Evolutionary conservation across 2,888 invertebrate genomes (phyloP).

Genomic region (Phortica magna): DNA sequence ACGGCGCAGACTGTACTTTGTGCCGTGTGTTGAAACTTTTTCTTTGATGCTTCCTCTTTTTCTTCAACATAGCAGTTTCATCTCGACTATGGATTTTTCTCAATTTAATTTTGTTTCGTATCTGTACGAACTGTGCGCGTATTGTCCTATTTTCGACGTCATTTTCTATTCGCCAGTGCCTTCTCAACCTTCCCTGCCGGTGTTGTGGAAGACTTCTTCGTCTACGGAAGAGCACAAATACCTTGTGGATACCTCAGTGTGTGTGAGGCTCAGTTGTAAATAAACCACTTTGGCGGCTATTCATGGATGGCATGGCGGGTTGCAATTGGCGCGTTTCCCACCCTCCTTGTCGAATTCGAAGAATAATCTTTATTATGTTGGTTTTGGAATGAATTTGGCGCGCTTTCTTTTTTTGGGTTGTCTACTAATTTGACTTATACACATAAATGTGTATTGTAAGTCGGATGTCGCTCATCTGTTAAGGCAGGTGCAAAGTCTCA

Average conservation of each 20-base stretch:
- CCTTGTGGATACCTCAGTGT: background rate
- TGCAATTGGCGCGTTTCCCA: background rate
- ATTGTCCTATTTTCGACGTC: conserved; percentile 53
- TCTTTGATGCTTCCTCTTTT: background rate
- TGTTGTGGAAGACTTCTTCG: too few species aligned
- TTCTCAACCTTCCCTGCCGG: too few species aligned
- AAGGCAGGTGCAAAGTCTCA: conserved; percentile 17
- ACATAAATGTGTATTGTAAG: background rate
- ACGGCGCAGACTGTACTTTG: conserved; percentile 66
- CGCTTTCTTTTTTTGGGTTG: conserved; percentile 3
- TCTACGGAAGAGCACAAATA: too few species aligned
- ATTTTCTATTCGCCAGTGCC: background rate
- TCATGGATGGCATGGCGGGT: background rate
- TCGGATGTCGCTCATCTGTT: background rate
- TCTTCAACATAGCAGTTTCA: conserved; percentile 33
- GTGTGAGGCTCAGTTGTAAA: conserved; percentile 3
- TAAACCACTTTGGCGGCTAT: conserved; percentile 26
- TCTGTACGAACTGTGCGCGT: conserved; percentile 40
- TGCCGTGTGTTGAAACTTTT: conserved; percentile 4
- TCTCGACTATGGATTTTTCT: conserved; percentile 35
- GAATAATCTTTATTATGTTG: conserved; percentile 30
- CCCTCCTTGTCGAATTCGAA: background rate
- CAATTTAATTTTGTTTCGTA: conserved; percentile 42
- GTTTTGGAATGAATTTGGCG: conserved; percentile 28
- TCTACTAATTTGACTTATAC: background rate